phyloP scores from a whole-genome alignment of 2,888 invertebrate genomes.

The Philereme vetulata region DNA sequence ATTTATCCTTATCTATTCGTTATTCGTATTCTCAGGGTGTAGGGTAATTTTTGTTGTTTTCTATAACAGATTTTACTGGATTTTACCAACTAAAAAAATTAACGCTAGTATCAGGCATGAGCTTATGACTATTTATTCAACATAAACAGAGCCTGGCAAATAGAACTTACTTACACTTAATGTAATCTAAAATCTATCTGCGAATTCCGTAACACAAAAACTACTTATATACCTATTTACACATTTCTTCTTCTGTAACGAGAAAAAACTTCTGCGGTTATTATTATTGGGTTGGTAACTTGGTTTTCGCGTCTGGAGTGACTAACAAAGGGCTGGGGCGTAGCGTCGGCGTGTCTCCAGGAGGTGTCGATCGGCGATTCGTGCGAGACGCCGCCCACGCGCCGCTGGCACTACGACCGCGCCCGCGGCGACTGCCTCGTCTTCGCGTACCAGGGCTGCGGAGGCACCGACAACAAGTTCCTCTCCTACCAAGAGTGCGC shows the following conservation, averaged over 20 bases:
- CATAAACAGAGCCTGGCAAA: neutral
- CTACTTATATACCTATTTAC: neutral
- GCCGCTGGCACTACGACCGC: constrained; percentile 90
- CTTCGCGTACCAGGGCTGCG: constrained; percentile 94
- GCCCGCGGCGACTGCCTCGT: constrained; percentile 87
- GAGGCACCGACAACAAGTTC: constrained; percentile 94
- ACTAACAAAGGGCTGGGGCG: constrained; percentile 47
- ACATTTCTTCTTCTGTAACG: constrained; percentile 1
- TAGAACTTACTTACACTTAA: neutral
- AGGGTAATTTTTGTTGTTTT: neutral
- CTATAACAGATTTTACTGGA: neutral
- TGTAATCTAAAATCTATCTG: neutral
- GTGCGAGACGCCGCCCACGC: constrained; percentile 60
- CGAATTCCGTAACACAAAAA: neutral
- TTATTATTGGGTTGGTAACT: neutral
- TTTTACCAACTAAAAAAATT: neutral
- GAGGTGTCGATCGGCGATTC: constrained; percentile 51
- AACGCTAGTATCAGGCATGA: constrained; percentile 22
- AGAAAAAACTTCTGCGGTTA: neutral
- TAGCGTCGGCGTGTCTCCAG: constrained; percentile 67
- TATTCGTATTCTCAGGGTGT: neutral
- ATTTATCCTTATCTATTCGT: neutral
- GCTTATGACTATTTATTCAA: constrained; percentile 16
- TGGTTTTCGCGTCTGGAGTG: constrained; percentile 12
- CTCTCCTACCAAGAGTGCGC: constrained; percentile 88